These are phyloP conservation scores for Trichopoda pennipes DNA, from an alignment of 2,888 invertebrate genomes.

Conservation along the genomic window DNA sequence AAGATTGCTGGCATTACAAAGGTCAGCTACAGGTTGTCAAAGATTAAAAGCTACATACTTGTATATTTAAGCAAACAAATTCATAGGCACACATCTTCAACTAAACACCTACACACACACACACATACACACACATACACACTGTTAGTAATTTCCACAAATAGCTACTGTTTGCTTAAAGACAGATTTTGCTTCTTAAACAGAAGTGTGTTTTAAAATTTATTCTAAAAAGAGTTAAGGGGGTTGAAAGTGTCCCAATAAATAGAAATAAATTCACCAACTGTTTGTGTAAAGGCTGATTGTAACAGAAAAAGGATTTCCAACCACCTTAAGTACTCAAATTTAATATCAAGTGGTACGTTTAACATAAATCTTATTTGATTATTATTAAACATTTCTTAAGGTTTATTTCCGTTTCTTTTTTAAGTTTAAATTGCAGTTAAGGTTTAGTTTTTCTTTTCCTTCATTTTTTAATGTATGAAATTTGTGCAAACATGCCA, in stretches of 20 bases:
- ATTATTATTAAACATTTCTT: slow-evolving; percentile 16
- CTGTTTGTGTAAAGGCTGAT: slow-evolving; percentile 5
- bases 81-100: slow-evolving; percentile 10
- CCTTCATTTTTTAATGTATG: too few species aligned
- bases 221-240: slow-evolving; percentile 40
- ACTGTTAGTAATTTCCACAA: slow-evolving; percentile 11
- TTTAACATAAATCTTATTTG: slow-evolving; percentile 55
- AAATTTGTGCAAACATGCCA: not conserved
- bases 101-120: not conserved
- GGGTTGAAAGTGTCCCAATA: slow-evolving; percentile 21
- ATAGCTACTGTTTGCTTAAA: slow-evolving; percentile 30
- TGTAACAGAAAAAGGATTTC: slow-evolving; percentile 35
- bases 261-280: not conserved
- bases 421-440: slow-evolving; percentile 29
- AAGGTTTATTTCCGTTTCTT: not conserved
- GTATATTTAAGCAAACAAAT: slow-evolving; percentile 31
- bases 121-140: not conserved
- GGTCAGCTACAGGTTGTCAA: slow-evolving; percentile 63
- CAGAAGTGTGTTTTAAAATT: slow-evolving; percentile 48
- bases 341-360: slow-evolving; percentile 50
- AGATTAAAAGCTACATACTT: slow-evolving; percentile 26
- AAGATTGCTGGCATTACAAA: slow-evolving; percentile 51
- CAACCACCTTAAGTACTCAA: slow-evolving; percentile 58
- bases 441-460: not conserved
- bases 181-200: slow-evolving; percentile 30